These are phyloP conservation scores for Percina caprodes DNA, from an alignment of 2,113 vertebrate genomes.

Conservation along the genomic window DNA sequence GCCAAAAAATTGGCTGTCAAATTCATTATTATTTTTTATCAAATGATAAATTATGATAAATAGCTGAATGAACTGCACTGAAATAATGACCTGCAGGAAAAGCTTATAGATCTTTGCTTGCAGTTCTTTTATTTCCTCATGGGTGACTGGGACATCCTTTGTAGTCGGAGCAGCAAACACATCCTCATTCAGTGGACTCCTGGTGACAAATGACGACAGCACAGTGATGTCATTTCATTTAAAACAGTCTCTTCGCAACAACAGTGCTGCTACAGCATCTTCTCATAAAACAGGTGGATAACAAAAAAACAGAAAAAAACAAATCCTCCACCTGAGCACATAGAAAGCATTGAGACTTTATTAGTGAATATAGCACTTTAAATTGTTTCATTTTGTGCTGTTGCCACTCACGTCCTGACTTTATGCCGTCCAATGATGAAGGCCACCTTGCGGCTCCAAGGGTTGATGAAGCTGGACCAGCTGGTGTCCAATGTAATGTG, in stretches of 20 bases:
- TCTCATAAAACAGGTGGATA: background rate
- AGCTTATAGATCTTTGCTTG: conserved; percentile 93
- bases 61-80: background rate
- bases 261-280: background rate
- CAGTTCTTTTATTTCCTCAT: conserved; percentile 89
- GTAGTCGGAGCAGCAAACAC: conserved; percentile 87
- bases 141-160: conserved; percentile 70
- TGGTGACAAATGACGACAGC: conserved; percentile 58
- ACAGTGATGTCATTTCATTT: background rate
- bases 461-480: conserved; percentile 95
- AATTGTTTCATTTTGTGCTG: background rate
- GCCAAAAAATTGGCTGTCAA: background rate
- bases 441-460: conserved; percentile 92
- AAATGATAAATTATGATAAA: background rate
- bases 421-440: conserved; percentile 93
- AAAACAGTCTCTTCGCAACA: background rate
- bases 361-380: background rate
- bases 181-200: conserved; percentile 92
- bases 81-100: conserved; percentile 88
- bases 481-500: conserved; percentile 91
- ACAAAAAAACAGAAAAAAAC: background rate
- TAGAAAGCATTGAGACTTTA: background rate
- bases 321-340: background rate
- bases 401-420: conserved; percentile 89
- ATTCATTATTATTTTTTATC: background rate